Evolutionary conservation across 2,113 vertebrate species (phyloP), one percentile per base, ranked within the genome.

Genomic region (Ammodytes dubius): DNA sequence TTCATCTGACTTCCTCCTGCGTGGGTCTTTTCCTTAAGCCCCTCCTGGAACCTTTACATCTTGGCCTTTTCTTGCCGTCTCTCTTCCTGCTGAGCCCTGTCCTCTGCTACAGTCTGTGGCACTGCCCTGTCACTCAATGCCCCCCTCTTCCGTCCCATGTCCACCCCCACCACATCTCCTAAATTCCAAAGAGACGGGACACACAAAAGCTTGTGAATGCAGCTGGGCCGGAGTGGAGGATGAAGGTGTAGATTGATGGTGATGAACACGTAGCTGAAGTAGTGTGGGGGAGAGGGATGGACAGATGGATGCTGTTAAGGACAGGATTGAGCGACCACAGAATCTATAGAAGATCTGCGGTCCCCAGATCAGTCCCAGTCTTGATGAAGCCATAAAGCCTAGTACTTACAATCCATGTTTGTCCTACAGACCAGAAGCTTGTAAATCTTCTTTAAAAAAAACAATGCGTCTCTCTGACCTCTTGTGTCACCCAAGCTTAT

Each of bases 141-240:
- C 43, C 14, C 11, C n/a, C 53, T 64, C 69, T 70, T 67, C 75
- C 47, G 50, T 59, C 59, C 77, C 43, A 0, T 52, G 27, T 60
- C 77, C 80, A 63, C 85, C 87, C 89, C 79, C 85, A 14, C 42
- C 2, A 74, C 83, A 80, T 72, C 82, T 70, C 53, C 67, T 7
- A 74, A 90, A 92, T 92, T 91, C 91, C 87, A 87, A 82, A 73
- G 86, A 73, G 90, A 85, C 52, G 47, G 53, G 58, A 60, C 45
- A 17, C 83, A 92, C 88, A 93, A 93, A 90, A 79, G 90, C 7
- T 7, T 82, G 77, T n/a, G 89, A 94, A 94, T 93, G 91, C 85
- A 76, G 88, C 59, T 64, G 70, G 67, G 63, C 61, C 45, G 47
- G 63, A 69, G 50, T 15, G 61, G 64, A 77, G 73, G 74, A 83